Evolutionary conservation across 2,797 vertebrate species (phyloP).

Genomic region (Lacerta agilis): DNA sequence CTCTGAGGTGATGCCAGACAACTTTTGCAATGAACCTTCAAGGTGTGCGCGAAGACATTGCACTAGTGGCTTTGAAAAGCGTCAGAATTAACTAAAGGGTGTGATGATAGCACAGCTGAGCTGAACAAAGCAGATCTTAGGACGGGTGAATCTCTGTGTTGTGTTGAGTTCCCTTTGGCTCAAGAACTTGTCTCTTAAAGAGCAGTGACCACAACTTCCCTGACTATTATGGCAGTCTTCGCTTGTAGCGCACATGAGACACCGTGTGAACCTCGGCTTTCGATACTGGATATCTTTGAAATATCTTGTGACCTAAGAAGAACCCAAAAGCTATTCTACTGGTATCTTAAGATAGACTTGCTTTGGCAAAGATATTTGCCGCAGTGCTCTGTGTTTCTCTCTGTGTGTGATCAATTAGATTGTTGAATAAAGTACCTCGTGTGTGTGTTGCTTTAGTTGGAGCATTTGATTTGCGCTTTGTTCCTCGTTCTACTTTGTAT

Average conservation of each 20-base stretch:
- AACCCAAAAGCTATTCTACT: accelerated
- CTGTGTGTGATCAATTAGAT: constrained; percentile 52
- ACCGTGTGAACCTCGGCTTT: not conserved
- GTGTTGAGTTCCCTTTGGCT: not conserved
- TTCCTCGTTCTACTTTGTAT: constrained; percentile 70
- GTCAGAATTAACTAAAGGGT: not conserved
- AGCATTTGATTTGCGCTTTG: constrained; percentile 65
- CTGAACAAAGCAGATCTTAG: not conserved
- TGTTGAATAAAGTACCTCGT: constrained; percentile 56
- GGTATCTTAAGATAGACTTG: accelerated
- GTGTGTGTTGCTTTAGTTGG: constrained; percentile 19
- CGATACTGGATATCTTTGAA: not conserved
- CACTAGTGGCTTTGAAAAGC: not conserved
- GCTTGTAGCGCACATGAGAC: not conserved
- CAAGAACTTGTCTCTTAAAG: not conserved
- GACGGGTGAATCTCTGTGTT: not conserved
- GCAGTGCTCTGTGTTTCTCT: not conserved
- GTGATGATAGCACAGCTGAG: not conserved
- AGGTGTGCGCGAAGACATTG: not conserved
- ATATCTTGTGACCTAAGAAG: not conserved
- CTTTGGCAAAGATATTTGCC: accelerated
- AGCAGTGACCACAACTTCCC: too few relatives aligned
- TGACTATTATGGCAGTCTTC: not conserved
- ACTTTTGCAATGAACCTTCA: not conserved
- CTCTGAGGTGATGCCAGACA: not conserved